Evolutionary conservation across 2,797 vertebrate species (phyloP).

Genomic region (Diceros bicornis): DNA sequence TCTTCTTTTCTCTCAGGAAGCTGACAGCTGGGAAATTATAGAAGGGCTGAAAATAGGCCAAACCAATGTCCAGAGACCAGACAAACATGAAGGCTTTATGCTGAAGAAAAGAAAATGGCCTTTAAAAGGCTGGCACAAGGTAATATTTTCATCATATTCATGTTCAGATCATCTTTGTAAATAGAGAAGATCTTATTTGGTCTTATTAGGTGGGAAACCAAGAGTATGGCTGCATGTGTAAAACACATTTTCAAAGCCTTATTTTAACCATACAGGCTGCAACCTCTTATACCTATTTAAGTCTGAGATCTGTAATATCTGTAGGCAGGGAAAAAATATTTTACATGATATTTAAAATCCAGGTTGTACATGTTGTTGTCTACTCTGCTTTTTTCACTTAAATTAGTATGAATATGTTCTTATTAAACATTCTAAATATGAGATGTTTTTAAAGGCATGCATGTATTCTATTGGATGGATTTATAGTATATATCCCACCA

Average conservation of each 20-base stretch:
- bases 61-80: conserved; percentile 97
- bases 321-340: not conserved
- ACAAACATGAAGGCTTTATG: conserved; percentile 99
- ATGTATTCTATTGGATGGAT: not conserved
- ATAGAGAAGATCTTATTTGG: not conserved
- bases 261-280: not conserved
- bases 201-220: not conserved
- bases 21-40: conserved; percentile 99
- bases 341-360: conserved; percentile 17
- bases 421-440: conserved; percentile 49
- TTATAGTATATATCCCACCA: not conserved
- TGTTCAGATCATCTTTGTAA: not conserved
- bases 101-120: conserved; percentile 99
- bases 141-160: conserved; percentile 83
- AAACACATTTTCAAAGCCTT: not conserved
- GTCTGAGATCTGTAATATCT: not conserved
- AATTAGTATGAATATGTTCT: conserved; percentile 4
- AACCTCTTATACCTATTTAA: not conserved
- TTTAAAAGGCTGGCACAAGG: conserved; percentile 99
- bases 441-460: not conserved
- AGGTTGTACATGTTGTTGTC: not conserved
- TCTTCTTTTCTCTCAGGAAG: conserved; percentile 91
- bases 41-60: conserved; percentile 99
- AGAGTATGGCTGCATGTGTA: not conserved
- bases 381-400: not conserved